Conservation (phyloP, 2,888 invertebrate genomes). For the Eupithecia tripunctaria region DNA sequence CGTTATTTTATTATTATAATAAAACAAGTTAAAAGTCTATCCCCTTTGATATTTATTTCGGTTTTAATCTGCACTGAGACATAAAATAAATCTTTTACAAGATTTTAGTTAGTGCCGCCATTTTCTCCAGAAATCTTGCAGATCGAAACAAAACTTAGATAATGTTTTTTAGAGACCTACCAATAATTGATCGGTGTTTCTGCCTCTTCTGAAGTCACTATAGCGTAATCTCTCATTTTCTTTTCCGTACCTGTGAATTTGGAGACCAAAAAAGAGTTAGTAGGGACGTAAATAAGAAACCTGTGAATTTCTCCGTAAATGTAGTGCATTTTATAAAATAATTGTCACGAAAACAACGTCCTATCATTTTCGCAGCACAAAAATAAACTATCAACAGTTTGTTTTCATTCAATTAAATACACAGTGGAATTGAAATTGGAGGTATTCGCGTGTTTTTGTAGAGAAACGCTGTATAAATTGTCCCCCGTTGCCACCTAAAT, state of each 20-base stretch:
- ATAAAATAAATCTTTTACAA: neutral
- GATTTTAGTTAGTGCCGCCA: neutral
- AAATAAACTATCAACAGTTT: neutral
- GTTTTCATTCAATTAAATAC: neutral
- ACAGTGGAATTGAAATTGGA: slow-evolving; percentile 2
- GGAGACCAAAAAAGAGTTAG: neutral
- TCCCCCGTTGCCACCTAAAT: neutral
- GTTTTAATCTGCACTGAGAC: neutral
- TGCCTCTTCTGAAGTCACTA: slow-evolving; percentile 5
- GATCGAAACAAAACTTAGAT: neutral
- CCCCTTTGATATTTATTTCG: neutral
- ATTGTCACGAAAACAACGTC: neutral
- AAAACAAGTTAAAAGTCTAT: neutral
- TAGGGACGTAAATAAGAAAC: neutral
- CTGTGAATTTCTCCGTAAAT: too few species aligned
- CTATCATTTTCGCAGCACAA: neutral
- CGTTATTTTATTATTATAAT: neutral
- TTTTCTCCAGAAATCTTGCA: neutral
- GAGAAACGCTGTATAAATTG: neutral
- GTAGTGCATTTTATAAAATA: neutral
- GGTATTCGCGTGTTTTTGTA: neutral
- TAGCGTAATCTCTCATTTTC: neutral
- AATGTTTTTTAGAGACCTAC: neutral
- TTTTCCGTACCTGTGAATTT: slow-evolving; percentile 4
- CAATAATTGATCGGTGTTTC: neutral